Evolutionary conservation across 2,113 vertebrate species (phyloP).

Genomic region (Semnornis frantzii): DNA sequence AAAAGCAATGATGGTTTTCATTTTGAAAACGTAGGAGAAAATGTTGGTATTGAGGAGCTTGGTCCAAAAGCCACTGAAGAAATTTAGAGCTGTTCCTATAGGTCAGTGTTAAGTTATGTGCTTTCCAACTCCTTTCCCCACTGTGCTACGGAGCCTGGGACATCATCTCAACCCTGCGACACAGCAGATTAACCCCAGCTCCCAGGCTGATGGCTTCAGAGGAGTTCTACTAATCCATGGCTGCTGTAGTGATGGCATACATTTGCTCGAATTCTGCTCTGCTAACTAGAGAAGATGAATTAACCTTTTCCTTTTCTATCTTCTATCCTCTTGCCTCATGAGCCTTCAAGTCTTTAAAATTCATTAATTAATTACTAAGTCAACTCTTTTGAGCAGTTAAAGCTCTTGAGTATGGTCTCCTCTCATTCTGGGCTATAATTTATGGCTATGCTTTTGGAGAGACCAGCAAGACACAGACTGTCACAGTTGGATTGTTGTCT

Average conservation of each 20-base stretch:
- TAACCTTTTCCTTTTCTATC: neutral
- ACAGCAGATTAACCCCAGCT: neutral
- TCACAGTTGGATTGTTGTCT: neutral
- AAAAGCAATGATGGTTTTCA: neutral
- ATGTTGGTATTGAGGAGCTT: neutral
- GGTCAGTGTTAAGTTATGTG: fast-evolving
- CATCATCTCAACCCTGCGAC: neutral
- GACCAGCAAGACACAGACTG: neutral
- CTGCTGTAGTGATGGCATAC: neutral
- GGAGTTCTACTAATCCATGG: neutral
- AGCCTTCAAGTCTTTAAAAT: neutral
- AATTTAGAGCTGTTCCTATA: neutral
- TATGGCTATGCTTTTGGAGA: neutral
- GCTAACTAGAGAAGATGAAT: neutral
- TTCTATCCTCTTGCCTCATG: neutral
- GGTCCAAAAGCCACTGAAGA: neutral
- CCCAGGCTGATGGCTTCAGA: neutral
- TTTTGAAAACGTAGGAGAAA: neutral
- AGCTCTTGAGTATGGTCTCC: neutral
- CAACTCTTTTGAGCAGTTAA: neutral
- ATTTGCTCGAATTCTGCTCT: neutral
- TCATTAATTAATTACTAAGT: neutral
- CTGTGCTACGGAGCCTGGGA: neutral
- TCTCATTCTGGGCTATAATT: neutral
- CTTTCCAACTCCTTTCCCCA: neutral